Conservation (phyloP, 2,113 vertebrate genomes). For the Hoplias malabaricus region DNA sequence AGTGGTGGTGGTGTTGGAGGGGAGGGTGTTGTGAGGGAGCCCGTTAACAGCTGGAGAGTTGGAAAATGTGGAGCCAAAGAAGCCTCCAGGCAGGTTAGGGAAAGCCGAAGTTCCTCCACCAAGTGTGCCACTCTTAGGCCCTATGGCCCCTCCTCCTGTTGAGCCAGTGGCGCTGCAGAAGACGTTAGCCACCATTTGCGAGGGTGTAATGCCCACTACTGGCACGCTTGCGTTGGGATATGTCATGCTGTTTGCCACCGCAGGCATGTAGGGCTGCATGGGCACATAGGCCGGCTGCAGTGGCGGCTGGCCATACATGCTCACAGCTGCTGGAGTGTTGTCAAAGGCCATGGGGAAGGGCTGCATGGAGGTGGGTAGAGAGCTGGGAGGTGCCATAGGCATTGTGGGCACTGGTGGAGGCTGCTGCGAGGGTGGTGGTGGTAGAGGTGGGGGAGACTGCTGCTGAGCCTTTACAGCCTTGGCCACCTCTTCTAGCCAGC, state of each 20-base stretch:
- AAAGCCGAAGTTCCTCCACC: constrained; percentile 60
- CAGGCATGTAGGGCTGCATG: constrained; percentile 78
- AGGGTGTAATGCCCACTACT: constrained; percentile 90
- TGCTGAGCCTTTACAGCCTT: constrained; percentile 81
- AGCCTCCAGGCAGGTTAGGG: constrained; percentile 54
- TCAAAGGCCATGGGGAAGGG: constrained; percentile 78
- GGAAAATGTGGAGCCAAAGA: constrained; percentile 58
- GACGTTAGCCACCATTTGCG: constrained; percentile 91
- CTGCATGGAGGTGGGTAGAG: constrained; percentile 77
- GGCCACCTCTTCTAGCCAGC: constrained; percentile 90
- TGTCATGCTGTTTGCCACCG: constrained; percentile 78
- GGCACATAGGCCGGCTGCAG: constrained; percentile 80
- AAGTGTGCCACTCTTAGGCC: constrained; percentile 66
- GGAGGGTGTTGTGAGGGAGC: constrained; percentile 48
- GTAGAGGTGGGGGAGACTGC: constrained; percentile 65
- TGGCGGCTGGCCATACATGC: constrained; percentile 76
- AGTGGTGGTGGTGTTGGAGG: constrained; percentile 32
- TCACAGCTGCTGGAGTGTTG: constrained; percentile 69
- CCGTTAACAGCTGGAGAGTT: constrained; percentile 66
- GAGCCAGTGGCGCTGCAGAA: constrained; percentile 84
- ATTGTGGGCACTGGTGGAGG: constrained; percentile 57
- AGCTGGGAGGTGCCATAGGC: constrained; percentile 61
- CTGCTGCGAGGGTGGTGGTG: constrained; percentile 63
- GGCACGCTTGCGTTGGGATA: constrained; percentile 81
- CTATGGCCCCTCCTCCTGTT: constrained; percentile 54